Conservation (phyloP, 2,888 invertebrate species). For the Tenthredo mesomela region DNA sequence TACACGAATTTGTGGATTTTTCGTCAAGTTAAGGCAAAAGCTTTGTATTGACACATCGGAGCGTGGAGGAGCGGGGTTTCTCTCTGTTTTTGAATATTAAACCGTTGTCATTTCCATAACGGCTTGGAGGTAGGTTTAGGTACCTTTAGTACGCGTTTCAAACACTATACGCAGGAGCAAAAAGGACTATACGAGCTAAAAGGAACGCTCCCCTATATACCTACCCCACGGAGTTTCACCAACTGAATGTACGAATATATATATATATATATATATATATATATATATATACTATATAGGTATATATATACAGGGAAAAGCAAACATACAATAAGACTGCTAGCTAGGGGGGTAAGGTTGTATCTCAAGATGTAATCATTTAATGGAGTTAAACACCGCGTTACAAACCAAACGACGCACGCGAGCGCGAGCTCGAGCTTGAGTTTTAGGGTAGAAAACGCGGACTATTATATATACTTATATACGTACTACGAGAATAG, state of each 20-base stretch:
- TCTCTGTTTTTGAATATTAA: slow-evolving; percentile 30
- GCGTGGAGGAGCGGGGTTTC: background rate
- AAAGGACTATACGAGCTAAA: background rate
- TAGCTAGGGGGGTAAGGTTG: background rate
- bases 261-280: too few relatives aligned
- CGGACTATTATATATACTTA: background rate
- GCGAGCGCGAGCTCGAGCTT: background rate
- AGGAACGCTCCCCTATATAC: background rate
- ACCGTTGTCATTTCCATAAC: slow-evolving; percentile 14
- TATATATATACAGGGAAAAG: background rate
- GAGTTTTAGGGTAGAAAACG: background rate
- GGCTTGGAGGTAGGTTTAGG: background rate
- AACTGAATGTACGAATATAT: too few relatives aligned
- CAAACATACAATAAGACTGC: background rate
- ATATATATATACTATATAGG: too few relatives aligned
- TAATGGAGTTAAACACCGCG: slow-evolving; percentile 58
- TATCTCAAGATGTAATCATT: slow-evolving; percentile 60
- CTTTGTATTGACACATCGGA: slow-evolving; percentile 18
- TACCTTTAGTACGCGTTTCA: background rate
- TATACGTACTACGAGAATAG: background rate
- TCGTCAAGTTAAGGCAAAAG: background rate
- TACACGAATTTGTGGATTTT: background rate
- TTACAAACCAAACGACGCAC: slow-evolving; percentile 53
- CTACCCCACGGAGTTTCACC: background rate
- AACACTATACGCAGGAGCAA: background rate